A percentile compares a stretch with the other conserved stretches of the same genome.
Conservation (phyloP, 2,888 invertebrate species). For the Ctenicera cuprea region DNA sequence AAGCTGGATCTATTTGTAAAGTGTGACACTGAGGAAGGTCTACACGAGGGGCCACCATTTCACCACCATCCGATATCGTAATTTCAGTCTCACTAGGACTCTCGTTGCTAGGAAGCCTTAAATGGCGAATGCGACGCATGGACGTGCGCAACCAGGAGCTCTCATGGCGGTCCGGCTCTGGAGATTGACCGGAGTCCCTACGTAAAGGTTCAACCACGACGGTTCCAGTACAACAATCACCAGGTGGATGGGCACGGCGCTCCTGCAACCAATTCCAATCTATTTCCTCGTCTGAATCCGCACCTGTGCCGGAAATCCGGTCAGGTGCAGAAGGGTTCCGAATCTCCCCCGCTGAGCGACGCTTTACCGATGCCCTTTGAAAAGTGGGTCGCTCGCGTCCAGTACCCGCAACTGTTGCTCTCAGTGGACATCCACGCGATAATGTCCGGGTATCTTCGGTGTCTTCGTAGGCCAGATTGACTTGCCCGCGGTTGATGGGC, state of each 20-base stretch:
- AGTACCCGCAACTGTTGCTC: slow-evolving; percentile 56
- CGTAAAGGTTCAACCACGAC: slow-evolving; percentile 63
- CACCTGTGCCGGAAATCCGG: slow-evolving; percentile 63
- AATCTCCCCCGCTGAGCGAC: slow-evolving; percentile 39
- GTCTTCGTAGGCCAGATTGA: slow-evolving; percentile 51
- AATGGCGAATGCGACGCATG: slow-evolving; percentile 75
- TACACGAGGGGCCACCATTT: slow-evolving; percentile 36
- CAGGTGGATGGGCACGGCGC: slow-evolving; percentile 64
- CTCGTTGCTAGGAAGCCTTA: slow-evolving; percentile 71
- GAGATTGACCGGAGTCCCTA: slow-evolving; percentile 44
- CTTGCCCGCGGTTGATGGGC: slow-evolving; percentile 28
- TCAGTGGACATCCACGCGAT: slow-evolving; percentile 52
- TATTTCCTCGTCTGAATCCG: slow-evolving; percentile 64
- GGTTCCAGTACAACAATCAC: slow-evolving; percentile 66
- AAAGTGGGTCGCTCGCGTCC: slow-evolving; percentile 47
- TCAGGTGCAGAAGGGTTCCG: slow-evolving; percentile 37
- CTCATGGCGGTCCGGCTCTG: slow-evolving; percentile 54
- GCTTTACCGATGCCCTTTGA: slow-evolving; percentile 30
- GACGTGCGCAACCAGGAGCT: slow-evolving; percentile 75
- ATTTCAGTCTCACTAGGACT: slow-evolving; percentile 39
- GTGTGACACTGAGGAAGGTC: slow-evolving; percentile 35
- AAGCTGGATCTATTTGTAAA: slow-evolving; percentile 29
- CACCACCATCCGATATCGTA: slow-evolving; percentile 37
- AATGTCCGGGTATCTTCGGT: slow-evolving; percentile 48
- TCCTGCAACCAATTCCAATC: slow-evolving; percentile 69